Percentiles rank a stretch among this genome's conserved stretches.
These are phyloP conservation scores for Chlorops oryzae DNA, from an alignment of 1,140 invertebrate species.

Conservation along the genomic window DNA sequence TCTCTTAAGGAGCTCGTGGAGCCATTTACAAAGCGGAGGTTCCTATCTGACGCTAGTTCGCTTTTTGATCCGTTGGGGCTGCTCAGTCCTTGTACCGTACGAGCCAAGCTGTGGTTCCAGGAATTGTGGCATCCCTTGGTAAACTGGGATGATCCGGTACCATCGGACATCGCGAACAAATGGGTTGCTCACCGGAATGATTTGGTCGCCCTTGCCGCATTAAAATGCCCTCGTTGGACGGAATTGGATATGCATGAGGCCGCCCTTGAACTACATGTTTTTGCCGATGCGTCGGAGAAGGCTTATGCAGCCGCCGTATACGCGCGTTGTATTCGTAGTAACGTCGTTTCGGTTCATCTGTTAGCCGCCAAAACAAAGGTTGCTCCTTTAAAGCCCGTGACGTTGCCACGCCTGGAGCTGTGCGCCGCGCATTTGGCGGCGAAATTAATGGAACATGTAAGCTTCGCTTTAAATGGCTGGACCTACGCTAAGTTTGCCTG, in stretches of 20 bases:
- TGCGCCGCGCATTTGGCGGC: conserved; percentile 9
- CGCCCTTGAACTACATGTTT: conserved; percentile 27
- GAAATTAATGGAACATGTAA: conserved; percentile 4
- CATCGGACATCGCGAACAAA: conserved; percentile 16
- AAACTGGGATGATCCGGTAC: conserved; percentile 46
- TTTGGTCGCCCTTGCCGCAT: not conserved
- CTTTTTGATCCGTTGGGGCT: conserved; percentile 49
- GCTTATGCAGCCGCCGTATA: too few relatives aligned
- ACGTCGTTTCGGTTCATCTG: conserved; percentile 20
- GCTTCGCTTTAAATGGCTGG: not conserved
- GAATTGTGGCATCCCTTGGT: conserved; percentile 38
- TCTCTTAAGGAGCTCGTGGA: not conserved
- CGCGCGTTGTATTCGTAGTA: too few relatives aligned
- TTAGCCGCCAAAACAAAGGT: conserved; percentile 22
- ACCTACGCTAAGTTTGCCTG: conserved; percentile 2
- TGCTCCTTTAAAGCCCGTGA: conserved; percentile 10
- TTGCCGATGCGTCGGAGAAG: conserved; percentile 31
- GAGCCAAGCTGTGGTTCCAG: conserved; percentile 48
- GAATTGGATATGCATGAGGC: conserved; percentile 3
- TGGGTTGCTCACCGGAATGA: conserved; percentile 18
- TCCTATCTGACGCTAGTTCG: conserved; percentile 27
- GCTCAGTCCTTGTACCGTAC: conserved; percentile 39
- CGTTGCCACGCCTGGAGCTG: conserved; percentile 18
- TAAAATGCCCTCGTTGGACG: not conserved
- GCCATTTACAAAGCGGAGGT: conserved; percentile 18